These are phyloP conservation scores for Eumerus sabulonum DNA, from an alignment of 2,888 invertebrate genomes.

Conservation along the genomic window DNA sequence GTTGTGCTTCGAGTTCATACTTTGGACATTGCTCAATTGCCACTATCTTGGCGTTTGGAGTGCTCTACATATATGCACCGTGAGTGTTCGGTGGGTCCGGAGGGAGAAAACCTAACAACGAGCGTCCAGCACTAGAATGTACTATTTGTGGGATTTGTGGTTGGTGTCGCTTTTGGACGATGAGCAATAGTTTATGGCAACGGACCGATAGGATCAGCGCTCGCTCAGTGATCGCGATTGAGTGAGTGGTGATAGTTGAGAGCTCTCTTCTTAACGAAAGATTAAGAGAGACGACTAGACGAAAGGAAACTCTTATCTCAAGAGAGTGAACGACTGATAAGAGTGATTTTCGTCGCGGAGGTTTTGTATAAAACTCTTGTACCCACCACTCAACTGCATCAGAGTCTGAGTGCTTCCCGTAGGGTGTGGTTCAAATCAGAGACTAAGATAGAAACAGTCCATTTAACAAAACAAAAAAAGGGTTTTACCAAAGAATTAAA, in stretches of 20 bases:
- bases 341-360: conserved; percentile 50
- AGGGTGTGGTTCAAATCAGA: conserved; percentile 56
- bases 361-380: conserved; percentile 54
- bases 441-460: neutral
- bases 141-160: neutral
- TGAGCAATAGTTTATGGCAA: too few species aligned
- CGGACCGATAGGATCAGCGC: too few species aligned
- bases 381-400: conserved; percentile 48
- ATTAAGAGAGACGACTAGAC: conserved; percentile 10
- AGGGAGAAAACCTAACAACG: too few species aligned
- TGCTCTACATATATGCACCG: too few species aligned
- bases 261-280: conserved; percentile 46
- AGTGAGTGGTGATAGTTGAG: too few species aligned
- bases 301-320: conserved; percentile 50
- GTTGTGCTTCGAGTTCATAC: conserved; percentile 38
- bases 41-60: neutral
- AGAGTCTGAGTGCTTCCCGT: conserved; percentile 48
- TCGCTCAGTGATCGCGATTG: too few species aligned
- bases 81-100: too few species aligned
- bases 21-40: conserved; percentile 61
- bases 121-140: too few species aligned
- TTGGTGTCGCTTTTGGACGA: conserved; percentile 12
- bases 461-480: conserved; percentile 1
- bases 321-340: conserved; percentile 61
- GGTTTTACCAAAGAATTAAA: neutral